These are phyloP conservation scores for Burhinus oedicnemus DNA, from an alignment of 2,113 vertebrate species.

Conservation along the genomic window DNA sequence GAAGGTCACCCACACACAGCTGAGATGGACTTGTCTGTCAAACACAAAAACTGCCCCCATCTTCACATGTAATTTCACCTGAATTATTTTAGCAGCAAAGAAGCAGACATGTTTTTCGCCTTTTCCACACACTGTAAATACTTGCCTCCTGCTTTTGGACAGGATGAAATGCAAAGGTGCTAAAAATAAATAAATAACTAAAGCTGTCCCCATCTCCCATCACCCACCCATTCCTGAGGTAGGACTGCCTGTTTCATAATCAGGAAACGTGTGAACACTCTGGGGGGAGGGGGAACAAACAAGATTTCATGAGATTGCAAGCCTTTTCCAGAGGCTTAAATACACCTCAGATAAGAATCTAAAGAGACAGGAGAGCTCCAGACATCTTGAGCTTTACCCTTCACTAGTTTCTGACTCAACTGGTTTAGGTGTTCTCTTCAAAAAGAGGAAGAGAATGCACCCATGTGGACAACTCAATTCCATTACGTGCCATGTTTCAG, in stretches of 20 bases:
- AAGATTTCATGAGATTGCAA: background rate
- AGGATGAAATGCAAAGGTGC: background rate
- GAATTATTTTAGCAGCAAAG: background rate
- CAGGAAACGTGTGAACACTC: background rate
- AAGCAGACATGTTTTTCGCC: background rate
- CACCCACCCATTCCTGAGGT: background rate
- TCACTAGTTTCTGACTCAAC: slow-evolving; percentile 32
- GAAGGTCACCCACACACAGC: background rate
- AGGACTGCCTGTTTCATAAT: background rate
- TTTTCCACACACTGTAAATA: background rate
- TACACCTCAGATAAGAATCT: slow-evolving; percentile 18
- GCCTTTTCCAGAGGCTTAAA: background rate
- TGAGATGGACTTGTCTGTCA: background rate
- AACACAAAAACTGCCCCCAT: background rate
- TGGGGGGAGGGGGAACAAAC: background rate
- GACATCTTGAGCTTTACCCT: slow-evolving; percentile 27
- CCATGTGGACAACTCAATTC: slow-evolving; percentile 29
- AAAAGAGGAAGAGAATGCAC: slow-evolving; percentile 37
- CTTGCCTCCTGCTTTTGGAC: background rate
- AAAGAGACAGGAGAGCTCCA: background rate
- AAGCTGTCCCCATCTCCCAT: background rate
- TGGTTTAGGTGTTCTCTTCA: slow-evolving; percentile 3
- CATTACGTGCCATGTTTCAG: slow-evolving; percentile 1
- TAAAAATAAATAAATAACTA: background rate
- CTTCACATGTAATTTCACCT: background rate